Evolutionary conservation across 2,797 vertebrate genomes (phyloP), one percentile per base, ranked within the genome.

Genomic region (Galaxias olidus): DNA sequence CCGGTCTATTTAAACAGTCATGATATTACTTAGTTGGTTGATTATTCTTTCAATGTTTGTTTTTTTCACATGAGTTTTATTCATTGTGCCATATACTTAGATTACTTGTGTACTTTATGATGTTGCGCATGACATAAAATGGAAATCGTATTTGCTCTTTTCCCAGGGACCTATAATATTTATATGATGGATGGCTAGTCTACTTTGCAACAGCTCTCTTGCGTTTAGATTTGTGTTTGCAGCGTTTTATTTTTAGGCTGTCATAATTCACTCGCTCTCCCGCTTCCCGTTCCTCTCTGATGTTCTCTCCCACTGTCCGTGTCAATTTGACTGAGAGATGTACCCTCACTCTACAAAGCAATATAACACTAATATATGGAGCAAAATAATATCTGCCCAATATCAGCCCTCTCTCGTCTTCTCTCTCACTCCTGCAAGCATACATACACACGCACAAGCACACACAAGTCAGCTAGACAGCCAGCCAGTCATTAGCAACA

Each of bases 401-500:
- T 44, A 58, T 44, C 30, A 20, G 50, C 9, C 30, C 43, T 55
- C 13, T 59, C 49, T 65, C 1, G 42, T 61, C 51, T 13, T 59
- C 51, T 55, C 59, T 74, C 62, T 73, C 50, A 65, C 57, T 76
- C 69, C 82, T 3, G 13, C 17, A 30, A 17, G 8, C 54, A 69
- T 42, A 49, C 50, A 55, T 30, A 48, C 18, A 9, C 71, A 69
- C 62, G 40, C 9, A 77, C 58, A 50, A 63, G 76, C 58, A 77
- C 66, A 74, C 72, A 74, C 68, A 46, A 81, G 79, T 78, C 79
- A 83, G 76, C 66, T 65, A 80, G 74, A 81, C 77, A 87, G 74
- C 74, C 66, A 85, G 72, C 73, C 74, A 86, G 85, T 73, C 85
- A 79, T 87, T 90, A 89, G 88, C 90, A 91, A 90, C 88, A 86